Evolutionary conservation across 1,140 invertebrate species (phyloP).

Genomic region (Drosophila nebulosa): DNA sequence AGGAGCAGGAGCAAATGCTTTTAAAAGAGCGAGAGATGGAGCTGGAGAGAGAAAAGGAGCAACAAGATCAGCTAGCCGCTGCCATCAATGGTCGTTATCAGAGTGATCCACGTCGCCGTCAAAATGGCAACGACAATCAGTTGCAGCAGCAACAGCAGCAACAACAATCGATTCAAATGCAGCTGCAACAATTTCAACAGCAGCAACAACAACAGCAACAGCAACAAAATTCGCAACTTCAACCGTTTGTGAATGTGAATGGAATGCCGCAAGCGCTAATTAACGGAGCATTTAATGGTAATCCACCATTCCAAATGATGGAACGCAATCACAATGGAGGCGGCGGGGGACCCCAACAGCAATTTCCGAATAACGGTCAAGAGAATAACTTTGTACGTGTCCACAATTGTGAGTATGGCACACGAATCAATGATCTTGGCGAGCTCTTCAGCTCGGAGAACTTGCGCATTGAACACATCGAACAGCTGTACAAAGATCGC

Average conservation of each 20-base stretch:
- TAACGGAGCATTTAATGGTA: not conserved
- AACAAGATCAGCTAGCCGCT: slow-evolving; percentile 13
- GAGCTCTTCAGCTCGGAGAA: slow-evolving; percentile 90
- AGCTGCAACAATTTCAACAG: slow-evolving; percentile 36
- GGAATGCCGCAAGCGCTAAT: slow-evolving; percentile 1
- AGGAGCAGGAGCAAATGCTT: slow-evolving; percentile 28
- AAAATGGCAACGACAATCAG: slow-evolving; percentile 2
- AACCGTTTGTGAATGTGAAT: slow-evolving; percentile 16
- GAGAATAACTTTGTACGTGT: slow-evolving; percentile 85
- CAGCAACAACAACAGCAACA: slow-evolving; percentile 24
- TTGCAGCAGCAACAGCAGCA: slow-evolving; percentile 25
- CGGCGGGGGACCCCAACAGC: not conserved
- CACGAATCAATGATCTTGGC: slow-evolving; percentile 88
- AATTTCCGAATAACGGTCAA: slow-evolving; percentile 13
- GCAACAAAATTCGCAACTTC: slow-evolving; percentile 7
- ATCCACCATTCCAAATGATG: slow-evolving; percentile 12
- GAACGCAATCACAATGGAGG: slow-evolving; percentile 8
- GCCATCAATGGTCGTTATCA: slow-evolving; percentile 10
- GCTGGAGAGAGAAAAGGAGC: slow-evolving; percentile 6
- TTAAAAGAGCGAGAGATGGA: slow-evolving; percentile 33
- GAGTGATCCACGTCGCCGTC: slow-evolving; percentile 33
- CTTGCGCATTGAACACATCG: slow-evolving; percentile 88
- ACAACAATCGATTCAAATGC: slow-evolving; percentile 37
- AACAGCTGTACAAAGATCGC: slow-evolving; percentile 87
- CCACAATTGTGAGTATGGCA: slow-evolving; percentile 88